Conservation (phyloP, 2,888 invertebrate species). For the Amblyjoppa proteus region DNA sequence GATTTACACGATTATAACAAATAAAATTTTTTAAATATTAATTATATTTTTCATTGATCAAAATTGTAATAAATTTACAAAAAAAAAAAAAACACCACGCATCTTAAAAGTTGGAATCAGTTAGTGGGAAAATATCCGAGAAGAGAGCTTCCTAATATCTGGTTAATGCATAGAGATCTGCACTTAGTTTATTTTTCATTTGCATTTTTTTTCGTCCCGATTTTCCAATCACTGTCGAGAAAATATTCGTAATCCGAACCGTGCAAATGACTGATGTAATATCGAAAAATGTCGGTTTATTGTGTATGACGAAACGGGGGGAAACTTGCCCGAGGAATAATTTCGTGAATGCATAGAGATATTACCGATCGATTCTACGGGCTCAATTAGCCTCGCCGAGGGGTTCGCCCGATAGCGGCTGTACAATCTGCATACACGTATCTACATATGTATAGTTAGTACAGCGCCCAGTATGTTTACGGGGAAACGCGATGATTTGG, state of each 20-base stretch:
- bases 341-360: constrained; percentile 30
- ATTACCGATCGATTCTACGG: constrained; percentile 57
- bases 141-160: no score
- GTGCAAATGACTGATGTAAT: neutral
- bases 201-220: neutral
- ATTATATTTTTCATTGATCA: no score
- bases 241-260: constrained; percentile 10
- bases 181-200: no score
- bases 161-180: no score
- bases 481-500: constrained; percentile 44
- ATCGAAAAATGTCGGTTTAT: neutral
- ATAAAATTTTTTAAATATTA: no score
- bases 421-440: constrained; percentile 32
- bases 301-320: constrained; percentile 10
- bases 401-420: constrained; percentile 30
- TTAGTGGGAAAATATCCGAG: no score
- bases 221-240: neutral
- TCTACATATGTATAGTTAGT: constrained; percentile 38
- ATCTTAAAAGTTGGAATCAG: no score
- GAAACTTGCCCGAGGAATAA: constrained; percentile 27
- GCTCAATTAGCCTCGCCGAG: constrained; percentile 50
- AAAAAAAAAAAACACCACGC: no score
- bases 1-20: no score
- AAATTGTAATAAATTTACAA: no score
- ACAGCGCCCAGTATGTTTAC: constrained; percentile 5